Evolutionary conservation across 2,113 vertebrate genomes (phyloP), one percentile per base, ranked within the genome.

Genomic region (Burhinus oedicnemus): DNA sequence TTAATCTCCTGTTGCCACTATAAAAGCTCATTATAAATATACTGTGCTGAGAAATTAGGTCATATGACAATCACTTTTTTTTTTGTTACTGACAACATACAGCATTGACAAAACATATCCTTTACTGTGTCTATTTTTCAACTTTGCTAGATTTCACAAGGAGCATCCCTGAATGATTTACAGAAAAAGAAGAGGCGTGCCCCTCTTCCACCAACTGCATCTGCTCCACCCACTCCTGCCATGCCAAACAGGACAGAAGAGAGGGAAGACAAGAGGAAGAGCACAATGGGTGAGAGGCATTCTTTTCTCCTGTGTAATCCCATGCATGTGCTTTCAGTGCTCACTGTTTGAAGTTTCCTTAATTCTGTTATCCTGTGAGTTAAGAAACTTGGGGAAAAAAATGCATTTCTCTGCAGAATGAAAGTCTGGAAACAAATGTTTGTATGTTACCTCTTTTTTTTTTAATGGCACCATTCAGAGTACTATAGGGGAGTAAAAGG

Each of bases 141-240:
- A 71, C 27, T 95, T 90, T 85, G 15, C n/a, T 83, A 99, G 99
- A 75, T 98, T 93, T 97, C 96, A 18, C 97, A 97, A 66, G 91
- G 91, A 76, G 97, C 97, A 94, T 99, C 98, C 15, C 97, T 98
- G 44, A 97, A 96, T 2, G 97, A 98, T 87, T 96, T 98, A 84
- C 98, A 98, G 96, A 98, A 98, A 81, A 99, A 99, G 97, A 99
- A 99, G 97, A 98, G 99, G 32, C 99, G 98, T 92, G 99, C 99
- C 9, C 99, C 98, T 23, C 98, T 98, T 29, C 99, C 97, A 95
- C 99, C 99, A 23, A 72, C 98, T 32, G 98, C 99, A 4, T 98
- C 97, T 74, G 95, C 96, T 80, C 96, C 96, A 32, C 83, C 96
- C 32, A 98, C 94, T 83, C 97, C 97, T 11, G 81, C 97, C 15